Evolutionary conservation across 2,113 vertebrate species (phyloP), one percentile per base, ranked within the genome.

Genomic region (Crotalus horridus): DNA sequence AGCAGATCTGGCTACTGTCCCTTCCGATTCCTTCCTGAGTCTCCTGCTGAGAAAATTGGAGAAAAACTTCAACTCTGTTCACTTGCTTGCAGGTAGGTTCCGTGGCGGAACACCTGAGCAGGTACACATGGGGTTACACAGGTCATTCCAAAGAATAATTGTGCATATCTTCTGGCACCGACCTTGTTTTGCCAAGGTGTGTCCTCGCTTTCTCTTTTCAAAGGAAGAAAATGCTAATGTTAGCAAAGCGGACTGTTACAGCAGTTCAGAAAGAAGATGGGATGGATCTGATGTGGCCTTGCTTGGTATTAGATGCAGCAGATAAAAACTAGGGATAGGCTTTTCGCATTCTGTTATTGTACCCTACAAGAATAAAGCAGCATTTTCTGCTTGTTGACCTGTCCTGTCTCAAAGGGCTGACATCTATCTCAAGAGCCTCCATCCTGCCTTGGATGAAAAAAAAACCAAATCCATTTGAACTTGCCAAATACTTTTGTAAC

Each of bases 1-100:
- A 23, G 97, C 98, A 21, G 97, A 99, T 94, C 97, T 98, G 59
- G 94, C 97, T 0, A 96, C 97, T 58, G 97, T 99, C 20, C 97
- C 98, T 26, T 92, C 97, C 0, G 99, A 99, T 91, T 98, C 98
- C 51, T 99, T 99, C 97, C 98, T 99, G 93, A 97, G 97, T 91
- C 98, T 99, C 88, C 98, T 99, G 95, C 97, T 99, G 97, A 96
- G 98, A 88, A 99, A 99, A 95, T 98, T 99, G 97, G 98, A 98
- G 98, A 98, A 97, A 96, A 98, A 96, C 92, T 99, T 99, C 96
- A 97, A 96, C 81, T 98, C 98, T 0, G 98, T 99, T 0, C 98
- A 98, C 96, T 98, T 99, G 93, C 98, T 99, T 56, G 98, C 98
- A 98, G 99, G 99, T 99, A 95, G 96, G 98, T 91, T 85, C n/a